phyloP scores from a whole-genome alignment of 2,113 vertebrate genomes.

The Charina bottae region DNA sequence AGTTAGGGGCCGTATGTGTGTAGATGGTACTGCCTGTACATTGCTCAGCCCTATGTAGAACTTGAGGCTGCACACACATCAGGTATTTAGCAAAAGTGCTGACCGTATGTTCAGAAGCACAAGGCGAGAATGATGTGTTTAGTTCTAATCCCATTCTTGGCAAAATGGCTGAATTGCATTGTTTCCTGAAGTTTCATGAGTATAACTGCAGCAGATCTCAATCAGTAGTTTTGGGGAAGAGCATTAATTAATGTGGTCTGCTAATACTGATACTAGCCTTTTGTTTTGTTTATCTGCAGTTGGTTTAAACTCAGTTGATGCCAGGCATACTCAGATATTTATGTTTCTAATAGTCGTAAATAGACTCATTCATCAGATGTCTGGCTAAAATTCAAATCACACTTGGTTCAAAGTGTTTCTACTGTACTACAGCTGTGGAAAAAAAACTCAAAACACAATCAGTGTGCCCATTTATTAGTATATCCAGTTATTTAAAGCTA shows the following conservation, averaged over 20 bases:
- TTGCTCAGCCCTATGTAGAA: background rate
- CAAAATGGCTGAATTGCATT: background rate
- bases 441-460: slow-evolving; percentile 7
- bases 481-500: slow-evolving; percentile 13
- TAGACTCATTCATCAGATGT: slow-evolving; percentile 26
- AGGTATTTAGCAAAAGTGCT: background rate
- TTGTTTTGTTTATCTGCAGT: background rate
- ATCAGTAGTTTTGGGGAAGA: background rate
- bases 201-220: background rate
- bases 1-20: background rate
- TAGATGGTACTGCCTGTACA: background rate
- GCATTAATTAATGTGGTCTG: background rate
- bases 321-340: slow-evolving; percentile 17
- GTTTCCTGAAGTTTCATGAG: background rate
- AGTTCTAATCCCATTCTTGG: background rate
- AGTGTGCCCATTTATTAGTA: slow-evolving; percentile 15
- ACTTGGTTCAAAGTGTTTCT: slow-evolving; percentile 8
- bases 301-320: slow-evolving; percentile 1
- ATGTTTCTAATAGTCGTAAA: slow-evolving; percentile 18
- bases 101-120: background rate
- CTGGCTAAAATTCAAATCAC: slow-evolving; percentile 33
- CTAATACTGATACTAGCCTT: slow-evolving; percentile 1
- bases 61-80: background rate
- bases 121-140: background rate
- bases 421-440: background rate